Evolutionary conservation across 1,140 invertebrate genomes (phyloP).

Genomic region (Drosophila miranda): DNA sequence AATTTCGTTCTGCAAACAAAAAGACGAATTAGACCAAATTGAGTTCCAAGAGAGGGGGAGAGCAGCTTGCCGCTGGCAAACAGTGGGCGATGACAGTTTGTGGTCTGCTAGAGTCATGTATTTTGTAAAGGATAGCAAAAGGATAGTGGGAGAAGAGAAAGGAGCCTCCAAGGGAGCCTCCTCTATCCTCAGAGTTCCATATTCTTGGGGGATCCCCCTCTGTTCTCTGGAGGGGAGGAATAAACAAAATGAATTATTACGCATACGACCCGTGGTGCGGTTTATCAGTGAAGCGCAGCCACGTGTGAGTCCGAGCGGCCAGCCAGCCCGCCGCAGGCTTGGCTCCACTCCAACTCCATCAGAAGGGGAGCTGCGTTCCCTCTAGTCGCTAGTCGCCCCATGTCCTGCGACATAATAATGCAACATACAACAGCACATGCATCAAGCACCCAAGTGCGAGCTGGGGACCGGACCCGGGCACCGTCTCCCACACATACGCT

Average conservation of each 20-base stretch:
- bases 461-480: slow-evolving; percentile 10
- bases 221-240: slow-evolving; percentile 12
- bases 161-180: too few species aligned
- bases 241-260: slow-evolving; percentile 67
- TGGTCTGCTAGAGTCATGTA: slow-evolving; percentile 1
- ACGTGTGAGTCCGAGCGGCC: slow-evolving; percentile 19
- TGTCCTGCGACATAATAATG: slow-evolving; percentile 67
- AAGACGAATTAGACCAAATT: slow-evolving; percentile 18
- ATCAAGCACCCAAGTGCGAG: slow-evolving; percentile 25
- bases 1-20: slow-evolving; percentile 38
- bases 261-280: slow-evolving; percentile 58
- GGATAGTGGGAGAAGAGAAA: too few species aligned
- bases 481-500: slow-evolving; percentile 57
- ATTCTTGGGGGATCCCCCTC: too few species aligned
- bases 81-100: slow-evolving; percentile 16
- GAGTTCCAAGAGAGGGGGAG: slow-evolving; percentile 7
- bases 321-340: too few species aligned
- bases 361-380: too few species aligned
- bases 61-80: slow-evolving; percentile 30
- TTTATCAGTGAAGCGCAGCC: slow-evolving; percentile 50
- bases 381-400: slow-evolving; percentile 2
- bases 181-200: too few species aligned
- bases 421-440: slow-evolving; percentile 36
- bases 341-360: too few species aligned
- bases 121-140: neutral